phyloP scores from a whole-genome alignment of 1,140 invertebrate species.

The Saccostrea glomerata region DNA sequence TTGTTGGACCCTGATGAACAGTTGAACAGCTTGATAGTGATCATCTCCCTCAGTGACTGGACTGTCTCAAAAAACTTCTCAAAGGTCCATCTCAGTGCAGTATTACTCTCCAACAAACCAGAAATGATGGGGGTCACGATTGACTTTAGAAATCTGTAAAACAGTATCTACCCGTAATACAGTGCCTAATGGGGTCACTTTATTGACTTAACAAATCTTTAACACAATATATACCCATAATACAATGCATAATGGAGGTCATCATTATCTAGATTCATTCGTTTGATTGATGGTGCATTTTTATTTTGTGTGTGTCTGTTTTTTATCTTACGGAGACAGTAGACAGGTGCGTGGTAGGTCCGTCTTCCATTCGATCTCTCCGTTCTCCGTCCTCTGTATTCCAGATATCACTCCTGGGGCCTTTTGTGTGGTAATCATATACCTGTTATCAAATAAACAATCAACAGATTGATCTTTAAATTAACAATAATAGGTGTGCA shows the following conservation, averaged over 20 bases:
- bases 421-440: constrained; percentile 85
- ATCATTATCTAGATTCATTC: too few species aligned
- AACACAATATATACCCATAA: too few species aligned
- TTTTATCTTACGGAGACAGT: constrained; percentile 83
- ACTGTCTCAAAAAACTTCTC: constrained; percentile 61
- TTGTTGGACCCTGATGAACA: constrained; percentile 55
- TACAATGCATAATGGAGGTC: too few species aligned
- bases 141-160: constrained; percentile 85
- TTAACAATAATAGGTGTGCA: not conserved
- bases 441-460: constrained; percentile 65
- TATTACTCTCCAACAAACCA: constrained; percentile 84
- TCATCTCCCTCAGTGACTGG: constrained; percentile 53
- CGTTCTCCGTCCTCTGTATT: constrained; percentile 93
- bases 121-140: constrained; percentile 94
- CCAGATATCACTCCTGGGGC: constrained; percentile 96
- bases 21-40: constrained; percentile 58
- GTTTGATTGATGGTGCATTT: too few species aligned
- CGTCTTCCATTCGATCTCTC: constrained; percentile 93
- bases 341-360: constrained; percentile 93
- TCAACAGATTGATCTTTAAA: not conserved
- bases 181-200: too few species aligned
- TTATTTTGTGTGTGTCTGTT: not conserved
- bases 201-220: too few species aligned
- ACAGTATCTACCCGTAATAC: too few species aligned
- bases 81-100: constrained; percentile 54